These are phyloP conservation scores for Rhyacichthys aspro DNA, from an alignment of 2,797 vertebrate species.

Conservation along the genomic window DNA sequence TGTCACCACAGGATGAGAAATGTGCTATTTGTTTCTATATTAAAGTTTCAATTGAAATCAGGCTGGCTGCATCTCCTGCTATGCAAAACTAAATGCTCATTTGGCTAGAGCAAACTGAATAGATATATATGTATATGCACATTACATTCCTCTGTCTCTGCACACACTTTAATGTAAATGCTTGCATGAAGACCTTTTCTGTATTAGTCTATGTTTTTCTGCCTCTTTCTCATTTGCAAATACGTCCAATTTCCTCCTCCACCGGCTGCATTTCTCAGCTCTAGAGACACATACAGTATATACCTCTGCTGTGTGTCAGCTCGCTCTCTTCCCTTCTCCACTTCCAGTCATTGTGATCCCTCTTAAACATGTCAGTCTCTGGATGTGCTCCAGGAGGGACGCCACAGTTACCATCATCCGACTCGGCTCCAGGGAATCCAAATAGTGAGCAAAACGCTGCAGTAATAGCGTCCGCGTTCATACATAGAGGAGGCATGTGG, in stretches of 20 bases:
- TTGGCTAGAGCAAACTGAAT: too few species aligned
- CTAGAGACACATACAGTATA: slow-evolving; percentile 10
- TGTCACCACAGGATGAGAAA: too few species aligned
- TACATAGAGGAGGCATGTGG: slow-evolving; percentile 1
- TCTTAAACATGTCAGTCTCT: slow-evolving; percentile 50
- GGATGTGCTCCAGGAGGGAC: slow-evolving; percentile 40
- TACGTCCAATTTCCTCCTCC: slow-evolving; percentile 3
- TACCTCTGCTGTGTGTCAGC: slow-evolving; percentile 24
- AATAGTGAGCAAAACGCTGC: slow-evolving; percentile 47
- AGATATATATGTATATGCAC: too few species aligned
- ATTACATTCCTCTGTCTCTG: too few species aligned
- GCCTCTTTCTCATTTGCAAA: slow-evolving; percentile 22
- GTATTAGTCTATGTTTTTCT: background rate
- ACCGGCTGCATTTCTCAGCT: slow-evolving; percentile 16
- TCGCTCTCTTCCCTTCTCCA: slow-evolving; percentile 1
- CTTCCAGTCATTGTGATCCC: slow-evolving; percentile 47
- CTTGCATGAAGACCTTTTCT: background rate
- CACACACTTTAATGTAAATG: background rate
- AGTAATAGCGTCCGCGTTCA: slow-evolving; percentile 28
- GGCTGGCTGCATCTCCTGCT: too few species aligned
- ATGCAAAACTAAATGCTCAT: too few species aligned
- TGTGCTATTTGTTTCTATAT: too few species aligned
- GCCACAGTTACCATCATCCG: slow-evolving; percentile 18
- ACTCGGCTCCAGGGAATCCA: slow-evolving; percentile 39
- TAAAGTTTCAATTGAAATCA: too few species aligned